A percentile compares a stretch with the other conserved stretches of the same genome.
Evolutionary conservation across 2,797 vertebrate genomes (phyloP).

Genomic region (Apodemus agrarius): DNA sequence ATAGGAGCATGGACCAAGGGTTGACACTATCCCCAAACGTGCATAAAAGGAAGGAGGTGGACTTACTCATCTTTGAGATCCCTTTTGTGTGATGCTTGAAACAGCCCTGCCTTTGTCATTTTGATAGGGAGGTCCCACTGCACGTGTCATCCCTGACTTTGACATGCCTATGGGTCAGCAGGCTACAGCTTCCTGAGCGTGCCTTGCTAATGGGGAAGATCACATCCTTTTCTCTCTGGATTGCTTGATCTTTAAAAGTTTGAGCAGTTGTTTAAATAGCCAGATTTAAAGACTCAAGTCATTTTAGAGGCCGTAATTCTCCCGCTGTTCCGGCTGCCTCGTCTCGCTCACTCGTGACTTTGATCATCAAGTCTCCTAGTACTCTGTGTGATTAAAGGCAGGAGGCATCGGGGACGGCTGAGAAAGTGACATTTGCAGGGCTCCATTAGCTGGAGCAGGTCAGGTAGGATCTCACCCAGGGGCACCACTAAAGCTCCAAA

Average conservation of each 20-base stretch:
- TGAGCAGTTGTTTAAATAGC: slow-evolving; percentile 48
- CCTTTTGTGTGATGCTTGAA: neutral
- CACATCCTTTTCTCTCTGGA: neutral
- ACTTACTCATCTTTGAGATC: neutral
- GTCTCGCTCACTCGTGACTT: slow-evolving; percentile 59
- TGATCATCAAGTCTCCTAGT: slow-evolving; percentile 73
- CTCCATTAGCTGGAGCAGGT: slow-evolving; percentile 78
- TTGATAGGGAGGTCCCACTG: neutral
- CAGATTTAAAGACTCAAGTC: slow-evolving; percentile 39
- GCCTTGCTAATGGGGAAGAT: neutral
- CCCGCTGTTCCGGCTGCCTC: neutral
- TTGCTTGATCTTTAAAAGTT: slow-evolving; percentile 51
- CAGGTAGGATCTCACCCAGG: slow-evolving; percentile 72
- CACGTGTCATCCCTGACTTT: neutral
- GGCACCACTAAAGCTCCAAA: slow-evolving; percentile 69
- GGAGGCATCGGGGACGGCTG: slow-evolving; percentile 74
- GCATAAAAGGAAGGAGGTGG: neutral
- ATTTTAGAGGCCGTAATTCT: slow-evolving; percentile 41
- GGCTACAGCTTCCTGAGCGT: neutral
- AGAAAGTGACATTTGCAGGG: slow-evolving; percentile 74
- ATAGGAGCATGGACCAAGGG: neutral
- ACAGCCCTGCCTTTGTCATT: neutral
- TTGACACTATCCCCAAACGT: neutral
- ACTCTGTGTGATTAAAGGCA: slow-evolving; percentile 79
- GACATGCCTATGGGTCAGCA: neutral